These are phyloP conservation scores for Sphaerophoria taeniata DNA, from an alignment of 2,888 invertebrate species.

Conservation along the genomic window DNA sequence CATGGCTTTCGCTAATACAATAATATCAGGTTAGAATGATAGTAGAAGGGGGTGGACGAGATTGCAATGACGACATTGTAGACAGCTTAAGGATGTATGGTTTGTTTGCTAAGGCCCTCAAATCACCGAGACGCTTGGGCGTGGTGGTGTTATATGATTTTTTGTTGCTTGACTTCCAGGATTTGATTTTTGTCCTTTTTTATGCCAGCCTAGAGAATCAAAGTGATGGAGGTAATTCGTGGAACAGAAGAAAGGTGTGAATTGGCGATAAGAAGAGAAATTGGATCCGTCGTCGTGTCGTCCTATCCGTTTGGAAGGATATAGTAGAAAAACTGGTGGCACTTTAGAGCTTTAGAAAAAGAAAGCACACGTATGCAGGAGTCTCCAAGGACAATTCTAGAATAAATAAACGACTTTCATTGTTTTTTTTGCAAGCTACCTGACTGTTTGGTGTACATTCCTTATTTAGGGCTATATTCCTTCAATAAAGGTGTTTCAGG, in stretches of 20 bases:
- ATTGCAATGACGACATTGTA: no score
- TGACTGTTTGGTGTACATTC: conserved; percentile 3
- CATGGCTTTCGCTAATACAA: neutral
- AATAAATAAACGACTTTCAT: conserved; percentile 61
- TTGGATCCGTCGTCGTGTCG: conserved; percentile 48
- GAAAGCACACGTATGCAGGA: conserved; percentile 47
- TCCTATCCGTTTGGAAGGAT: no score
- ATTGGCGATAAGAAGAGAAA: conserved; percentile 71
- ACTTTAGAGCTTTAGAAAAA: conserved; percentile 9
- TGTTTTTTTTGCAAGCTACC: conserved; percentile 45
- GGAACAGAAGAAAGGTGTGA: conserved; percentile 73
- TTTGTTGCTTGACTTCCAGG: conserved; percentile 37
- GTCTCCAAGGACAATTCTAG: conserved; percentile 33
- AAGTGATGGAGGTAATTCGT: conserved; percentile 52
- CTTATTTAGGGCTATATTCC: conserved; percentile 20
- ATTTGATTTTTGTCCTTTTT: neutral
- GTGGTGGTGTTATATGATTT: conserved; percentile 34
- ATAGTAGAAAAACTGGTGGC: no score
- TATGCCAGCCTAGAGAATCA: neutral
- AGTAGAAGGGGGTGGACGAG: neutral
- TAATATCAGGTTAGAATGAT: neutral
- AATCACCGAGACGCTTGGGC: conserved; percentile 16
- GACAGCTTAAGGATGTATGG: conserved; percentile 42
- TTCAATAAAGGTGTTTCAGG: conserved; percentile 54
- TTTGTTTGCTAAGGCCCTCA: conserved; percentile 36